Evolutionary conservation across 1,140 invertebrate genomes (phyloP).

Genomic region (Caligus rogercresseyi): DNA sequence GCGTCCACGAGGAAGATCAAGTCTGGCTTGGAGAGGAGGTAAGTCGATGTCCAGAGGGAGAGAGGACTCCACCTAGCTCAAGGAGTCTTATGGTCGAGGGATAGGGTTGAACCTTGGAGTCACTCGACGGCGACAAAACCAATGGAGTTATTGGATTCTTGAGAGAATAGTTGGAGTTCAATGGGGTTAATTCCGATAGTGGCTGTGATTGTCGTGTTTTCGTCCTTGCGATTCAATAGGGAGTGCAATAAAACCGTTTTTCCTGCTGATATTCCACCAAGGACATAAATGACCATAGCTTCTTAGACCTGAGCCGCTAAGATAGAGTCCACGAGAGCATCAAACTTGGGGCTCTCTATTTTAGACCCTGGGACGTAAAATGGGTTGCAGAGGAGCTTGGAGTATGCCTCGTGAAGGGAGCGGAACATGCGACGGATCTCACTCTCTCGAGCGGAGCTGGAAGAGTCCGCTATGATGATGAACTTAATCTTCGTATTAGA

Average conservation of each 20-base stretch:
- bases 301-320: background rate
- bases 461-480: slow-evolving; percentile 78
- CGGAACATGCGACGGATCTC: slow-evolving; percentile 83
- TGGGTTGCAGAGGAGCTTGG: slow-evolving; percentile 80
- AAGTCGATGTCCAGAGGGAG: background rate
- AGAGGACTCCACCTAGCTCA: background rate
- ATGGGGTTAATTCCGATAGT: slow-evolving; percentile 9
- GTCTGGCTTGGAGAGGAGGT: background rate
- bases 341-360: slow-evolving; percentile 43
- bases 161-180: background rate
- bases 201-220: background rate
- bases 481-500: slow-evolving; percentile 95
- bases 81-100: background rate
- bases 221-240: background rate
- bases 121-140: background rate
- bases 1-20: slow-evolving; percentile 8
- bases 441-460: slow-evolving; percentile 72
- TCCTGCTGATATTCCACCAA: background rate
- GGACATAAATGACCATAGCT: slow-evolving; percentile 5
- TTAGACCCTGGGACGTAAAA: slow-evolving; percentile 76
- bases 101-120: too few relatives aligned
- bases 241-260: slow-evolving; percentile 7
- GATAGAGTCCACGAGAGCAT: background rate
- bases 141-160: background rate
- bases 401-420: slow-evolving; percentile 71